Conservation (phyloP, 2,113 vertebrate genomes). For the Coregonus clupeaformis region DNA sequence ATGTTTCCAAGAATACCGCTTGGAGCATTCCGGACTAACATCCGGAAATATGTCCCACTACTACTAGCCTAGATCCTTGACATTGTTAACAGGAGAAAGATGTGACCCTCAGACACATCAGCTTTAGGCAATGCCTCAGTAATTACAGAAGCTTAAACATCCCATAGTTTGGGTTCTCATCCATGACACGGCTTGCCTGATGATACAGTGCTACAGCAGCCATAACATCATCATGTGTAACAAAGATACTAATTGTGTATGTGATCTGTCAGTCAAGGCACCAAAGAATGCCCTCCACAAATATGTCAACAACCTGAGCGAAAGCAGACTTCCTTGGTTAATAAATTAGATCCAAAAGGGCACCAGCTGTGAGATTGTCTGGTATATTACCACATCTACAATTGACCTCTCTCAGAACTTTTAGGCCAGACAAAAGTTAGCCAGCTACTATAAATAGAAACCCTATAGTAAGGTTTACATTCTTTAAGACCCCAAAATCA, state of each 20-base stretch:
- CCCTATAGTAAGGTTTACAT: too few species aligned
- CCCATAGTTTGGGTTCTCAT: conserved; percentile 15
- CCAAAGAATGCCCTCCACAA: neutral
- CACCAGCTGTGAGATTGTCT: conserved; percentile 3
- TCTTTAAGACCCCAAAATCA: neutral
- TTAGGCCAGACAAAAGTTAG: neutral
- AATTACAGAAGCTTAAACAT: conserved; percentile 26
- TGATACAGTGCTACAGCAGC: conserved; percentile 29
- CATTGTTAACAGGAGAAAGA: conserved; percentile 11
- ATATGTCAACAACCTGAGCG: neutral
- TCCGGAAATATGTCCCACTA: conserved; percentile 18
- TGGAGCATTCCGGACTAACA: conserved; percentile 14
- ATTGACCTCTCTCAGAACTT: neutral
- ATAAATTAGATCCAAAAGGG: neutral
- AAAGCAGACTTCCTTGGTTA: neutral
- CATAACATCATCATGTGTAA: conserved; percentile 34
- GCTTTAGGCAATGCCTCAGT: conserved; percentile 7
- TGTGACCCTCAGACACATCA: conserved; percentile 12
- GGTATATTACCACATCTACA: neutral
- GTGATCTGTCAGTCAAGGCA: conserved; percentile 31
- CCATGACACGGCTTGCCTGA: conserved; percentile 31
- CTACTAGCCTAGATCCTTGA: neutral
- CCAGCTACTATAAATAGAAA: neutral
- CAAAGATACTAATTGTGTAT: conserved; percentile 38
- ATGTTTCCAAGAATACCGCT: conserved; percentile 50